Base-by-base conservation (phyloP, 2,888 invertebrate genomes). In the Camponotus fellah region DNA sequence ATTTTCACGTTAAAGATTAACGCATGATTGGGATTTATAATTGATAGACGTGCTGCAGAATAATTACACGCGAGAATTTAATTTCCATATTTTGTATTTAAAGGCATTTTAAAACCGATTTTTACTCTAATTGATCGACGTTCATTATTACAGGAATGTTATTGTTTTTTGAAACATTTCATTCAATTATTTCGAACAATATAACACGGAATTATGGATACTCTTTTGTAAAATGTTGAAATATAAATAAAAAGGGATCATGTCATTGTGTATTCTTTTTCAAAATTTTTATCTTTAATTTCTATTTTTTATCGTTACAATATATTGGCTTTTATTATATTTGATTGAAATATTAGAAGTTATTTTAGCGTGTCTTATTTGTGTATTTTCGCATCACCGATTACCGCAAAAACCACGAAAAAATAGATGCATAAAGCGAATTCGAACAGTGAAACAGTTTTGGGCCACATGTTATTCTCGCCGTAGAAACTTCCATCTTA, bases 401-500 rank as follows among this genome's bases (percentile, higher is more conserved):
- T 10, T 32, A 34, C 9, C n/a, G 46, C 17, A 21, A 58, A 49
- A 43, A 72, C 60, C 8, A 34, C 43, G 26, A 26, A 46, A 34
- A 40, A 58, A 8, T 17, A 17, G 21, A 10, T 1, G 10, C 32
- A 12, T 58, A 71, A 79, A 71, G 43, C 34, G 58, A 40, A 46
- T 43, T 72, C 10, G n/a, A n/a, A 34, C 72, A 72, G 71, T 79
- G 72, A 71, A 71, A n/a, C n/a, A n/a, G n/a, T 79, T 60, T 58
- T 12, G 14, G 34, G 14, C 21, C 58, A 58, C 34, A 12, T 34
- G 21, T 60, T 72, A 58, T 79, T 79, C 60, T 60, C 34, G 43
- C n/a, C 49, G 56, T 49, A 58, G 40, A 49, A 66, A 82, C 58
- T 82, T 82, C 68, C 80, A 68, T 81, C 81, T 82, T 82, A 82